Base-by-base conservation (phyloP, 2,113 vertebrate genomes). In the Phycodurus eques region DNA sequence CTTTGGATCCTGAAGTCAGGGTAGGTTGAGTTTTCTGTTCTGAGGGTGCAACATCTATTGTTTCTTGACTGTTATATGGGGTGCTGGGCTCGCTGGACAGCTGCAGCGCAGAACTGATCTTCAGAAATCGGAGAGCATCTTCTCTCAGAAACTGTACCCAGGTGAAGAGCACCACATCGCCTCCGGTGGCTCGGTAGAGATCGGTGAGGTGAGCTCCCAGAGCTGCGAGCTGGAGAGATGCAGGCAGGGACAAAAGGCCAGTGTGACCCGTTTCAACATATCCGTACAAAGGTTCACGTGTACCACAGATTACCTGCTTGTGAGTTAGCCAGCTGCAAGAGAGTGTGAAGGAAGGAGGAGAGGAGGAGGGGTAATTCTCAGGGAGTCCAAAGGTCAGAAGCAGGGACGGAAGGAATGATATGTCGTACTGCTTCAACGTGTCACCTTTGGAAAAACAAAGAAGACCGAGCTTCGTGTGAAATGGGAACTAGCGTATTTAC, bases 141-240 rank as follows among this genome's bases (percentile, higher is more conserved):
- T 96, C 95, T 89, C 91, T 95, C 51, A 97, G 93, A 78, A 97
- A 97, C 84, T 96, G 95, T 47, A 94, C 92, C 96, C 96, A 98
- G 74, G 94, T 92, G 87, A 96, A 98, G 11, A 98, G 85, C 73
- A 97, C 93, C 83, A 95, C 95, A 0, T 87, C 85, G 76, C 94
- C 95, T 33, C 85, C 88, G 8, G 91, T 93, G 73, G 94, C 92
- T 80, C 93, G 88, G 94, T 95, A 96, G 4, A 97, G 81, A 2
- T 94, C 91, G 85, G 89, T 89, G 1, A 98, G 88, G 76, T 92
- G 93, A 72, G 88, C 90, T 76, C 90, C 90, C 35, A 97, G 91
- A 31, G 90, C 90, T 43, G 75, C 78, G 8, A 91, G 73, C 90
- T 92, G 83, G 49, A 61, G n/a, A 66, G 2, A 12, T 19, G 2